Conservation (phyloP, 2,888 invertebrate genomes). For the Hedya salicella region DNA sequence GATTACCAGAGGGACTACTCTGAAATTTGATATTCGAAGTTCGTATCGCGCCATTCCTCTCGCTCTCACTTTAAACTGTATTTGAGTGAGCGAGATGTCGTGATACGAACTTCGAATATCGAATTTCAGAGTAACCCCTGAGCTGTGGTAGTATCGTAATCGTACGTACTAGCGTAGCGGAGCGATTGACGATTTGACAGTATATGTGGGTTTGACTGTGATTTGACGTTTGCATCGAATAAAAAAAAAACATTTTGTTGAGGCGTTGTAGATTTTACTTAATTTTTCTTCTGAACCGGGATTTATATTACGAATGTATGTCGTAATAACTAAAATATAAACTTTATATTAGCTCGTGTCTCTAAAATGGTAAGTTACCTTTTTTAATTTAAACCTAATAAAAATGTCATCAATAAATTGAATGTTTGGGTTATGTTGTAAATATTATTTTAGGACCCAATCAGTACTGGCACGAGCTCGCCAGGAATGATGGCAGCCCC, state of each 20-base stretch:
- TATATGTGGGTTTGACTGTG: too few relatives aligned
- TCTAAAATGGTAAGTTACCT: constrained; percentile 29
- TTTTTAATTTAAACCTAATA: neutral
- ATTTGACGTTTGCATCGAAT: neutral
- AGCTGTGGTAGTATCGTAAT: too few relatives aligned
- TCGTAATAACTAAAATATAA: neutral
- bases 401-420: neutral
- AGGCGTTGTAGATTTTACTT: neutral
- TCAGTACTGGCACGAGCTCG: constrained; percentile 71
- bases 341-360: neutral
- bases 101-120: too few relatives aligned
- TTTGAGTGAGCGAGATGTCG: too few relatives aligned
- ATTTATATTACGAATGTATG: constrained; percentile 13
- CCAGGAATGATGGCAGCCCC: constrained; percentile 68
- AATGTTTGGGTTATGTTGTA: constrained; percentile 7
- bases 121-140: too few relatives aligned
- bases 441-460: constrained; percentile 62
- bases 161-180: too few relatives aligned
- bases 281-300: neutral
- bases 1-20: too few relatives aligned
- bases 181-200: too few relatives aligned
- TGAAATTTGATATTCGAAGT: too few relatives aligned
- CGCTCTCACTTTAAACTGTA: too few relatives aligned
- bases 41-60: too few relatives aligned
- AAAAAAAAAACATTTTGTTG: neutral